A percentile compares a stretch with the other conserved stretches of the same genome.
phyloP scores from a whole-genome alignment of 2,888 invertebrate species.

The Lasioglossum marginatum region DNA sequence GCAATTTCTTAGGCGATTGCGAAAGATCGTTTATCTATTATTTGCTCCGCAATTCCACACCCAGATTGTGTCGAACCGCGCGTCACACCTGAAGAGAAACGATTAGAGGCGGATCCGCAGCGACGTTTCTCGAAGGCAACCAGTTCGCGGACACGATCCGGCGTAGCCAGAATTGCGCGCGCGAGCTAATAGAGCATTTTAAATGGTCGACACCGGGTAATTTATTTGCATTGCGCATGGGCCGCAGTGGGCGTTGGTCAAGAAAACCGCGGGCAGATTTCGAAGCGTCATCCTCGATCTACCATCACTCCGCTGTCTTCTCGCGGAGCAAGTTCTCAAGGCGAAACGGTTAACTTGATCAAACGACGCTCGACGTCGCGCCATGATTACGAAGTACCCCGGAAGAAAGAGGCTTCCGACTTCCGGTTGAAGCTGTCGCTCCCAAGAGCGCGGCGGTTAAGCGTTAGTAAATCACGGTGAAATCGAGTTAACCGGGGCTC shows the following conservation, averaged over 20 bases:
- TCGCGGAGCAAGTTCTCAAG: background rate
- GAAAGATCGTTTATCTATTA: slow-evolving; percentile 40
- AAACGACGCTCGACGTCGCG: slow-evolving; percentile 40
- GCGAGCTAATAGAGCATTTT: slow-evolving; percentile 38
- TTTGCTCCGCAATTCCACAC: slow-evolving; percentile 37
- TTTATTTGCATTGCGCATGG: slow-evolving; percentile 62
- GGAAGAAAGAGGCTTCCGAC: slow-evolving; percentile 21
- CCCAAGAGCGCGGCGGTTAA: background rate
- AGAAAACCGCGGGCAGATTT: slow-evolving; percentile 29
- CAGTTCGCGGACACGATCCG: slow-evolving; percentile 37
- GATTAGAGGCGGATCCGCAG: background rate
- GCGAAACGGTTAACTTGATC: slow-evolving; percentile 26
- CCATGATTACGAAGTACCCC: slow-evolving; percentile 21
- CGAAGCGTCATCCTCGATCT: background rate
- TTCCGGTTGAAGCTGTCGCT: slow-evolving; percentile 26
- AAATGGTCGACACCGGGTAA: slow-evolving; percentile 48
- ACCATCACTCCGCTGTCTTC: background rate
- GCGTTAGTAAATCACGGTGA: background rate
- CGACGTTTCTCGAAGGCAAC: slow-evolving; percentile 32
- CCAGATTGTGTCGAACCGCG: background rate
- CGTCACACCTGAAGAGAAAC: background rate
- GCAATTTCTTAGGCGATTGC: slow-evolving; percentile 21
- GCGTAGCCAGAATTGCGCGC: slow-evolving; percentile 23
- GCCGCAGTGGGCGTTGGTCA: slow-evolving; percentile 22
- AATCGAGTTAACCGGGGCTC: too few species aligned